phyloP scores from a whole-genome alignment of 23 tunicate genomes.

The Ascidia mentula region DNA sequence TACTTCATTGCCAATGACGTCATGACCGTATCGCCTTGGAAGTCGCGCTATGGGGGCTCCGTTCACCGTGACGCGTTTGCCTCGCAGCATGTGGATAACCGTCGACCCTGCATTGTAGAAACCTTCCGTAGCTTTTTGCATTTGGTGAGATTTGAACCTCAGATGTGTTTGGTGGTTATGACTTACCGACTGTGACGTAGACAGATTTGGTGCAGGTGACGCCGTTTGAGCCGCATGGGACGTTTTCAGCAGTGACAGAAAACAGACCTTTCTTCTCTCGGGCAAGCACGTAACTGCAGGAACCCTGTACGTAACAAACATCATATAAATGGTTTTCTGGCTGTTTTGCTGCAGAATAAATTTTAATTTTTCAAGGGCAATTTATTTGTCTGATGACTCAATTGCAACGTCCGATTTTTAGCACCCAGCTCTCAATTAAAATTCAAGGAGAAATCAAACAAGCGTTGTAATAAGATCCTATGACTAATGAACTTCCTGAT shows the following conservation, averaged over 20 bases:
- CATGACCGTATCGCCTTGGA: conserved; percentile 63
- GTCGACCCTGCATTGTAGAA: conserved; percentile 21
- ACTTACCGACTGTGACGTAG: conserved; percentile 68
- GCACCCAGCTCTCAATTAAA: no score
- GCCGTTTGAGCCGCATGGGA: conserved; percentile 64
- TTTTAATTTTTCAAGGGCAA: no score
- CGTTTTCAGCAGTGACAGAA: conserved; percentile 53
- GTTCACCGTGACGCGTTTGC: conserved; percentile 58
- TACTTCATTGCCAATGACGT: conserved; percentile 25
- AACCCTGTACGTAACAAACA: conserved; percentile 40
- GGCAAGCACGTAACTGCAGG: conserved; percentile 42
- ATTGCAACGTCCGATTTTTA: no score
- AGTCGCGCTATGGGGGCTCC: conserved; percentile 43
- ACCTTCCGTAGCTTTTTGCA: background rate
- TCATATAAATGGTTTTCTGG: background rate
- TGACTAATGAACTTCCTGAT: no score
- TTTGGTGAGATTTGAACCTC: background rate
- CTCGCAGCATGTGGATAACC: conserved; percentile 62
- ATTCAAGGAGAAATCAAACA: no score
- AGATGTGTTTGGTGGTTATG: background rate
- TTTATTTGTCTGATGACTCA: no score
- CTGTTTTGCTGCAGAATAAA: no score
- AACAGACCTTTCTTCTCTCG: conserved; percentile 45
- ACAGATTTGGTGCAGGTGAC: conserved; percentile 83
- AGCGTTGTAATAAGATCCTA: no score